These are phyloP conservation scores for Nestor notabilis DNA, from an alignment of 2,113 vertebrate species.

Conservation along the genomic window DNA sequence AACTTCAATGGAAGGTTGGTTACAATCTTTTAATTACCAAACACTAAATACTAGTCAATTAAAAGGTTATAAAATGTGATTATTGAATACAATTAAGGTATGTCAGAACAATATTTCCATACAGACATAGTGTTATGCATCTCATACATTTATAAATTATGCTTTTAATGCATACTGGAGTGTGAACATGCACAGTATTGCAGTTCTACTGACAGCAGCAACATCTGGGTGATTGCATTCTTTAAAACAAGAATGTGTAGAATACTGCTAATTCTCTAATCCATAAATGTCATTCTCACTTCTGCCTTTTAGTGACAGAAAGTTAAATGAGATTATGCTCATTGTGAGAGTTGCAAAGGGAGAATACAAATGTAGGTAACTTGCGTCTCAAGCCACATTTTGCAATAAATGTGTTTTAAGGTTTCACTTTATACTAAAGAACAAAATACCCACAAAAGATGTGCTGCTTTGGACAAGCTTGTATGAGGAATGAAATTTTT, in stretches of 20 bases:
- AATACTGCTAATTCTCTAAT: not conserved
- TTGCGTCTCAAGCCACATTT: not conserved
- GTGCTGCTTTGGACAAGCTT: not conserved
- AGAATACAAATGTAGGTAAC: not conserved
- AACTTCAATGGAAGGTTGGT: not conserved
- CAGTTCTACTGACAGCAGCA: not conserved
- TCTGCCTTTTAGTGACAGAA: not conserved
- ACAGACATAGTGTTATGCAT: not conserved
- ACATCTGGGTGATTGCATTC: not conserved
- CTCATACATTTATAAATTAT: slow-evolving; percentile 28
- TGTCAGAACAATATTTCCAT: slow-evolving; percentile 10
- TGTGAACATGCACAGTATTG: not conserved
- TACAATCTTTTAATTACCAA: not conserved
- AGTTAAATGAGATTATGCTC: not conserved
- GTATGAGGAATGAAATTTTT: not conserved
- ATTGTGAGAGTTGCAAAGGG: not conserved
- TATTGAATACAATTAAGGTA: slow-evolving; percentile 1
- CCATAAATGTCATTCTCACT: not conserved
- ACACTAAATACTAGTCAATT: slow-evolving; percentile 10
- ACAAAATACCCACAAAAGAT: not conserved
- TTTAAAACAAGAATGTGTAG: not conserved
- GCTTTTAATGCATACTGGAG: not conserved
- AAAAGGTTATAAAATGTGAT: slow-evolving; percentile 18
- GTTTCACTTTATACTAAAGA: not conserved
- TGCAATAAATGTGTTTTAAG: not conserved